Base-by-base conservation (phyloP, 1,140 invertebrate genomes). In the Chironomus tepperi region DNA sequence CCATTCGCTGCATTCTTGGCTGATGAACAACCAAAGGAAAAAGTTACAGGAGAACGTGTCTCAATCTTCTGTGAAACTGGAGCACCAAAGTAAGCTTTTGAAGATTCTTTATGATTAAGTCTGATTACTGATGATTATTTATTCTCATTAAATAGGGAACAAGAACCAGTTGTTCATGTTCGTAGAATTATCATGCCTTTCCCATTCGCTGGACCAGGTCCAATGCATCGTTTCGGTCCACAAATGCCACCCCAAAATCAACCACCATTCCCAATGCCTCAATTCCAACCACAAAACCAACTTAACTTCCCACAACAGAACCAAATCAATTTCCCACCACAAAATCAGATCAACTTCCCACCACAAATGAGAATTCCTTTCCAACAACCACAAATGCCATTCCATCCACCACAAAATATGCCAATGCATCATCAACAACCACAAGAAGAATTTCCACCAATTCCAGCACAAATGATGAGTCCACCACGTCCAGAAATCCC, bases 61-160 rank as follows among this genome's bases (percentile, higher is more conserved):
- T 90, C 91, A 9, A 93, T 95, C 79, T 89, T 92, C 77, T 95
- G 93, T 79, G 91, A 94, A 81, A 92, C 91, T 78, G 92, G 89
- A 74, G 84, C 83, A 74, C 12, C 24, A 67, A 74, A 73, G 47
- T 42, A 34, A 15, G 43, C 47, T 73, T 24, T 43, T 9, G 67
- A 74, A n/a, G n/a, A 5, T 42, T 67, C 47, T 16, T 75, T 19
- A 73, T 34, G 1, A 73, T 57, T n/a, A 57, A 57, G 8, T 3
- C 7, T 12, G n/a, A 57, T 57, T 1, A 57, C 47, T n/a, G 7
- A 10, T 75, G 79, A 78, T 74, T n/a, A n/a, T n/a, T 82, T 80
- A 7, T 81, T 79, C 21, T 83, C 78, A 84, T 83, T 65, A 74
- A 10, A 42, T 67, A 19, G 80, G 77, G 18, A 73, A 42, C 21